Percentiles rank a stretch among this genome's conserved stretches.
Conservation (phyloP, 1,140 invertebrate species). For the Drosophila quadrilineata region DNA sequence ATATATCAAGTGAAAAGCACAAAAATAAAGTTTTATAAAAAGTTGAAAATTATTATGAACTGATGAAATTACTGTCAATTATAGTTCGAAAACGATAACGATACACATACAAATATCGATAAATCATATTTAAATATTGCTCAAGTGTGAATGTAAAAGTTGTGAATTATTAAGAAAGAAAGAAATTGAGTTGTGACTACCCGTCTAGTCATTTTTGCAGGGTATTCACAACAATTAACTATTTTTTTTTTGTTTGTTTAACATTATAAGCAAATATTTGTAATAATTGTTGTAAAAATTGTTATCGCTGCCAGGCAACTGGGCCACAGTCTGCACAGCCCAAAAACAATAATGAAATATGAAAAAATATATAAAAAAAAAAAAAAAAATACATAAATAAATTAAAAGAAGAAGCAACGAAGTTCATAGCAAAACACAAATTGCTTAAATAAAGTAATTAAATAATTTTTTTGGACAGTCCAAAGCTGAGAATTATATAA, state of each 20-base stretch:
- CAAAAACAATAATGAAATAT: neutral
- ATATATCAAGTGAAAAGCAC: too few species aligned
- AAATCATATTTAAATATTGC: too few species aligned
- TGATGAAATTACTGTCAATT: too few species aligned
- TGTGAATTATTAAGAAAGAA: too few species aligned
- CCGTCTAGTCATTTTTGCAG: neutral
- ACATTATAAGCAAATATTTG: constrained; percentile 22
- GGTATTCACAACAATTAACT: constrained; percentile 35
- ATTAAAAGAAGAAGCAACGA: neutral
- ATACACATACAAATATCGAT: too few species aligned
- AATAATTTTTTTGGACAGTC: constrained; percentile 31
- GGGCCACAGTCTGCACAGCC: constrained; percentile 10
- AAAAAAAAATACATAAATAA: neutral
- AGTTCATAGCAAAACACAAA: constrained; percentile 7
- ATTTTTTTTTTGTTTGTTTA: too few species aligned
- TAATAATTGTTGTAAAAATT: constrained; percentile 40
- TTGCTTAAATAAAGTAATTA: constrained; percentile 33
- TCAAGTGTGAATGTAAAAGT: too few species aligned
- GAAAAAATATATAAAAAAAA: too few species aligned
- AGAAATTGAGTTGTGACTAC: too few species aligned
- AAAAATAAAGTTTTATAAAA: too few species aligned
- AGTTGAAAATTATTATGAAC: too few species aligned
- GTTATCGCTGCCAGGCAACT: constrained; percentile 20
- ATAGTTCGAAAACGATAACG: too few species aligned
- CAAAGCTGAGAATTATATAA: constrained; percentile 25